Percentiles rank a stretch among this genome's conserved stretches.
Evolutionary conservation across 2,113 vertebrate species (phyloP).

Genomic region (Tyto alba): DNA sequence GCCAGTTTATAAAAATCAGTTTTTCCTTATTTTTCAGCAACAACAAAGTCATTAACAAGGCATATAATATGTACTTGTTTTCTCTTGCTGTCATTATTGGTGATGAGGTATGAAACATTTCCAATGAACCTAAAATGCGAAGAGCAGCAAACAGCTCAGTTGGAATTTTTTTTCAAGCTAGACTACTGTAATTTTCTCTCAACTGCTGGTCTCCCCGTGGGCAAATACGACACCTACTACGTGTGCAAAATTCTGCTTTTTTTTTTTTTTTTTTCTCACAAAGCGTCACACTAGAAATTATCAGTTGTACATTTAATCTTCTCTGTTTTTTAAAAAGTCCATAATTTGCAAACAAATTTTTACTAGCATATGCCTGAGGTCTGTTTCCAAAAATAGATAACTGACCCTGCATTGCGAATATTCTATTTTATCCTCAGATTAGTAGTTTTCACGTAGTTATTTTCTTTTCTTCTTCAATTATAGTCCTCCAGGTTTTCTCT

Average conservation of each 20-base stretch:
- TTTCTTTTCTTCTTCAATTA: not conserved
- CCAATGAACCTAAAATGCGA: slow-evolving; percentile 31
- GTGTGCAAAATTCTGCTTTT: not conserved
- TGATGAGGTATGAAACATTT: slow-evolving; percentile 45
- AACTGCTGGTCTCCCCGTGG: not conserved
- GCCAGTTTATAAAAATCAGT: not conserved
- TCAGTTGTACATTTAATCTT: slow-evolving; percentile 6
- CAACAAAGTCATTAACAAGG: slow-evolving; percentile 26
- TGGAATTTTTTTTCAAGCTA: not conserved
- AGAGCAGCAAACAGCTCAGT: not conserved
- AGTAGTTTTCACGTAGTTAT: not conserved
- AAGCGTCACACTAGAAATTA: not conserved
- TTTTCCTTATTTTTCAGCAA: not conserved
- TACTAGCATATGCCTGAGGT: slow-evolving; percentile 8
- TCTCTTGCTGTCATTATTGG: not conserved
- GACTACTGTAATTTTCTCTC: slow-evolving; percentile 18
- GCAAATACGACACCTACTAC: slow-evolving; percentile 12
- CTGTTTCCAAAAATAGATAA: not conserved
- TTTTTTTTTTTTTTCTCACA: not conserved
- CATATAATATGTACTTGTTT: slow-evolving; percentile 31
- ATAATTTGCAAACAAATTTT: slow-evolving; percentile 50
- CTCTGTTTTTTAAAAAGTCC: slow-evolving; percentile 22
- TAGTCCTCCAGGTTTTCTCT: not conserved
- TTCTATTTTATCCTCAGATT: not conserved
- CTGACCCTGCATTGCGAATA: not conserved